Base-by-base conservation (phyloP, 1,140 invertebrate genomes). In the Scylla paramamosain region DNA sequence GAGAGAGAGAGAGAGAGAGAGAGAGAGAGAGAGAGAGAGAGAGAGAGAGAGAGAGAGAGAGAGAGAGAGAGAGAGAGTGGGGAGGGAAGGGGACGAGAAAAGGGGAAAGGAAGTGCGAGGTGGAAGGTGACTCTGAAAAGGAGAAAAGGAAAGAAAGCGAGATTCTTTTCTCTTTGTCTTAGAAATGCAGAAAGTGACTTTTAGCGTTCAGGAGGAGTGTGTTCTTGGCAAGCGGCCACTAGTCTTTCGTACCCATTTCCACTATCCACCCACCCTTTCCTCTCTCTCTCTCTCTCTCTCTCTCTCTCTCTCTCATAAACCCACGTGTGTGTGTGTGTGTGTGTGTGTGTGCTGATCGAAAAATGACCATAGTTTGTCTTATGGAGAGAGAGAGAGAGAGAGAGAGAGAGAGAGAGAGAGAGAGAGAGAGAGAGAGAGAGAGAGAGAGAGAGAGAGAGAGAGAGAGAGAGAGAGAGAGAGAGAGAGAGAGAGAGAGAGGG, bases 341-440 rank as follows among this genome's bases (percentile, higher is more conserved):
- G 39, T 39, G 39, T 39, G 39, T 39, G 39, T 39, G 39, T 39
- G 39, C 6, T 39, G 39, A n/a, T 39, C 39, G 39, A 39, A 39
- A 6, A 39, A 39, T 2, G 6, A 39, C 39, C 39, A 39, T 39
- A 6, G 52, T 59, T 59, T 59, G 16, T 59, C 2, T 59, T 59
- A n/a, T 7, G 25, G n/a, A n/a, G 20, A n/a, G 20, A 20, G 67
- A 77, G 67, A 77, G 67, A 77, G n/a, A n/a, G 67, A 77, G 67
- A n/a, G n/a, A n/a, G 67, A 77, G 67, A n/a, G n/a, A n/a, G 67
- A 77, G 67, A n/a, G 67, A 77, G 67, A n/a, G n/a, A n/a, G 67
- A 77, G n/a, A n/a, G n/a, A 77, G 52, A 59, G 52, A 59, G 52
- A 20, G 52, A 59, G 12, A 59, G 20, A 20, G 20, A 59, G 12